These are phyloP conservation scores for Lasioglossum baleicum DNA, from an alignment of 1,140 invertebrate species.

Conservation along the genomic window DNA sequence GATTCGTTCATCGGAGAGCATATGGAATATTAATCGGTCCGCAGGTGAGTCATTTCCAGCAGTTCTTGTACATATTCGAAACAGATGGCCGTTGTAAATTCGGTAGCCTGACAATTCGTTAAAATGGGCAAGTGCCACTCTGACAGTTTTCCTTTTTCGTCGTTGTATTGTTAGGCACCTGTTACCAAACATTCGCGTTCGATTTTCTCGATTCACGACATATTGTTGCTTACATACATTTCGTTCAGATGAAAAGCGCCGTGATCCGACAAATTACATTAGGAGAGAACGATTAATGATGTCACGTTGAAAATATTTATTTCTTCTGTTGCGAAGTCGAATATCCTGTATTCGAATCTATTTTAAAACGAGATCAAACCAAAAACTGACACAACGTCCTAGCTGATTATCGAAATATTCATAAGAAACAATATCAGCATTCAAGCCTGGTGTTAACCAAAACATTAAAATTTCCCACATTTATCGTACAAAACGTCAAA, in stretches of 20 bases:
- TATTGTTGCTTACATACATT: background rate
- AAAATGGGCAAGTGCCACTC: slow-evolving; percentile 48
- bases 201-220: background rate
- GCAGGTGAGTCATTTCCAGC: slow-evolving; percentile 16
- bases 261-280: background rate
- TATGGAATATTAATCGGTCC: slow-evolving; percentile 17
- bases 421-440: background rate
- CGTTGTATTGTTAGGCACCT: slow-evolving; percentile 44
- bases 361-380: background rate
- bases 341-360: background rate
- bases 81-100: slow-evolving; percentile 54
- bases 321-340: background rate
- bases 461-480: too few species aligned
- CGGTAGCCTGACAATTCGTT: slow-evolving; percentile 58
- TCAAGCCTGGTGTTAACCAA: background rate
- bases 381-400: background rate
- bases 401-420: background rate
- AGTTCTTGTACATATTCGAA: slow-evolving; percentile 6
- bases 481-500: too few species aligned
- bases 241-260: background rate
- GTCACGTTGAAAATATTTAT: slow-evolving; percentile 43
- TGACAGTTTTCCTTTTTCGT: slow-evolving; percentile 50
- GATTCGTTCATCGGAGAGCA: slow-evolving; percentile 10
- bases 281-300: slow-evolving; percentile 12
- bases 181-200: slow-evolving; percentile 7